Evolutionary conservation across 2,888 invertebrate species (phyloP).

Genomic region (Globia sparganii): DNA sequence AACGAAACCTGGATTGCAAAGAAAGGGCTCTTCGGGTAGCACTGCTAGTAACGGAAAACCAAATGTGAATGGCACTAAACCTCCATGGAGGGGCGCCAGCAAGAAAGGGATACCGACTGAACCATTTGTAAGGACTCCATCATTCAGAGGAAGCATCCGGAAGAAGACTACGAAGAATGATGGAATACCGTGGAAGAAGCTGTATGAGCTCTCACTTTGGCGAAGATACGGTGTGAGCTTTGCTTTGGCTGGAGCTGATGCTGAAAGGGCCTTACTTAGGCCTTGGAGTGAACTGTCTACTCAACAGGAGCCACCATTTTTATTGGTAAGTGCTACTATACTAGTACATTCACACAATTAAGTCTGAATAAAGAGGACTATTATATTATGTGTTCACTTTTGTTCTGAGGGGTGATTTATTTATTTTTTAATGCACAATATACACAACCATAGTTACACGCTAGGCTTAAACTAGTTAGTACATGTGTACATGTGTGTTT

Average conservation of each 20-base stretch:
- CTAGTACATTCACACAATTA: not conserved
- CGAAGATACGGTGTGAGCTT: constrained; percentile 89
- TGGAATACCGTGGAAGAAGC: constrained; percentile 89
- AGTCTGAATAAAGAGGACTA: not conserved
- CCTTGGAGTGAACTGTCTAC: constrained; percentile 85
- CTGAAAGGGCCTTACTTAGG: constrained; percentile 83
- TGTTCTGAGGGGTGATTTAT: not conserved
- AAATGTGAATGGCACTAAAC: constrained; percentile 79
- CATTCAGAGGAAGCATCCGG: constrained; percentile 85
- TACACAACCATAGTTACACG: no score
- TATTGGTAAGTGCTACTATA: constrained; percentile 80
- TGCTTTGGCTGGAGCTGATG: constrained; percentile 83
- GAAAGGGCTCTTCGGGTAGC: constrained; percentile 80
- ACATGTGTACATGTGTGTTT: no score
- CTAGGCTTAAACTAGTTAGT: no score
- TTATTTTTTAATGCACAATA: no score
- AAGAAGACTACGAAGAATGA: constrained; percentile 84
- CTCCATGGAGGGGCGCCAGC: constrained; percentile 86
- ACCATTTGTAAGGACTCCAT: constrained; percentile 83
- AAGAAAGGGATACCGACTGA: constrained; percentile 80
- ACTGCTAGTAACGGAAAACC: constrained; percentile 78
- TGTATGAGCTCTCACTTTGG: constrained; percentile 90
- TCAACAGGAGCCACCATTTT: constrained; percentile 77
- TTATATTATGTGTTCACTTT: not conserved
- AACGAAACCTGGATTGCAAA: constrained; percentile 76